These are phyloP conservation scores for Malachius bipustulatus DNA, from an alignment of 2,888 invertebrate species.

Conservation along the genomic window DNA sequence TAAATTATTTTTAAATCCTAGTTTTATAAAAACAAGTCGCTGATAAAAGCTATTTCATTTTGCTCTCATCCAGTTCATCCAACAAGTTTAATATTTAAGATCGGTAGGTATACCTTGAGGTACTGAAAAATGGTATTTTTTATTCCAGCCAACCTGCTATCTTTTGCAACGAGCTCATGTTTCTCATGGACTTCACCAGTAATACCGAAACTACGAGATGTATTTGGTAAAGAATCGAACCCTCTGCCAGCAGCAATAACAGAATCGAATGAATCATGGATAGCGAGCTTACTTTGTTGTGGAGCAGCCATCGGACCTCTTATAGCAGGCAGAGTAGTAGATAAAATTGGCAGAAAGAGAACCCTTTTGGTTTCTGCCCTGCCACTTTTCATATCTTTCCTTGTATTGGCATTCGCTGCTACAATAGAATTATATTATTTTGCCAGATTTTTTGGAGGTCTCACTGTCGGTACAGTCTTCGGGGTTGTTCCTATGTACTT, in stretches of 20 bases:
- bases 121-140: no score
- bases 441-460: slow-evolving; percentile 47
- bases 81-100: no score
- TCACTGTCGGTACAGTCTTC: slow-evolving; percentile 51
- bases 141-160: slow-evolving; percentile 36
- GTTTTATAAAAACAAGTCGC: no score
- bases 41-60: no score
- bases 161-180: slow-evolving; percentile 33
- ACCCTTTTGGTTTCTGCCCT: slow-evolving; percentile 48
- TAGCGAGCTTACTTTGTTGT: slow-evolving; percentile 56
- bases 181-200: slow-evolving; percentile 35
- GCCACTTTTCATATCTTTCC: slow-evolving; percentile 46
- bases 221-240: slow-evolving; percentile 14
- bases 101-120: no score
- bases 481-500: slow-evolving; percentile 68
- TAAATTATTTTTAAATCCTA: no score
- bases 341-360: slow-evolving; percentile 54
- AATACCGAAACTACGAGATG: slow-evolving; percentile 18
- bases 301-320: slow-evolving; percentile 54
- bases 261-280: slow-evolving; percentile 55
- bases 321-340: slow-evolving; percentile 54
- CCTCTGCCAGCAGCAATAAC: slow-evolving; percentile 33
- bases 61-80: no score
- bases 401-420: slow-evolving; percentile 44
- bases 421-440: slow-evolving; percentile 41